Base-by-base conservation (phyloP, 37 sponge, comb jelly and placozoan genomes). In the Cliona cf. orientalis region DNA sequence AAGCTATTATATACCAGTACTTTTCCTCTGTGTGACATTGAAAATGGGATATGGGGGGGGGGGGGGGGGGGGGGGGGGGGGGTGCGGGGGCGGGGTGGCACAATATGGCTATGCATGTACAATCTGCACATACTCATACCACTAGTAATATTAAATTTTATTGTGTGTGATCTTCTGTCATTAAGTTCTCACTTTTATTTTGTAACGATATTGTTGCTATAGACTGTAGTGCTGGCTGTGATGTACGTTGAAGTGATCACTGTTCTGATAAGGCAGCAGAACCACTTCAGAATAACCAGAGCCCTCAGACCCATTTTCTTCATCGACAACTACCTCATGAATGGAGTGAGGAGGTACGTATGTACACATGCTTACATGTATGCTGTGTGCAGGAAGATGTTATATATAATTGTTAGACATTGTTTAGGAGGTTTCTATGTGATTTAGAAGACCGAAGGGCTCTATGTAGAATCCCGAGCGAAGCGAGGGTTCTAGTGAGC, bases 231-330 rank as follows among this genome's bases (percentile, higher is more conserved):
- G n/a, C 41, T 87, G 14, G 69, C 43, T 3, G 66, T 92, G 40
- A 71, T 87, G 86, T 60, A 74, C 28, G 45, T 73, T 31, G 93
- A 84, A 31, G 85, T 76, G 12, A 9, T 88, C 2, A 81, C 75
- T 23, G 72, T 89, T 14, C 37, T 84, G 40, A 31, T 37, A 21
- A 58, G 81, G 2, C 37, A 44, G 23, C 36, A 68, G 28, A 40
- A 25, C 25, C 93, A 92, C 55, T 1, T 92, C 2, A 68, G 93
- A 19, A 53, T 87, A 4, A 56, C 73, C 2, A 38, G 93, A 31
- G 78, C 80, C 0, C 78, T 92, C 34, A 66, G 93, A 23, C 89
- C 89, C 4, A 32, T 83, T 38, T 75, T 88, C 62, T 59, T 88
- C 9, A 2, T 88, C 5, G 93, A 92, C 72, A 76, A 76, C 29